Evolutionary conservation across 2,888 invertebrate genomes (phyloP), one percentile per base, ranked within the genome.

Genomic region (Eupithecia inturbata): DNA sequence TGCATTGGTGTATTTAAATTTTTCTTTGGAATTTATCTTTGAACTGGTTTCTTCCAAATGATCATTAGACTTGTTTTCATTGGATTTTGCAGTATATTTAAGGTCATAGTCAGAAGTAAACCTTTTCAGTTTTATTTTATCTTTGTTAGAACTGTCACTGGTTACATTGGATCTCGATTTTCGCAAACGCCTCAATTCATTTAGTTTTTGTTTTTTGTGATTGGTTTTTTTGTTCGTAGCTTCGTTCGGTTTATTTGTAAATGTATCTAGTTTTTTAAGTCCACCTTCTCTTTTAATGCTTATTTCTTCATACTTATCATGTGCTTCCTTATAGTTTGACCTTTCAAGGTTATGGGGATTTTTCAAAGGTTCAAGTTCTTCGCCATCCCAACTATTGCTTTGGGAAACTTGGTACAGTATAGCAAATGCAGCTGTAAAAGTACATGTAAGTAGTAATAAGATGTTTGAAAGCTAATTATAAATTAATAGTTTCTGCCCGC

Each of bases 391-490:
- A n/a, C 45, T n/a, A 33, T 68, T 36, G 26, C 53, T 57, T 39
- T 68, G 68, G 31, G 26, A 39, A 57, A 64, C 63, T 31, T 64
- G 63, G 12, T 64, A n/a, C 19, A 64, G 10, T 22, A 64, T n/a
- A n/a, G n/a, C 31, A 22, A 64, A 33, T n/a, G 36, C 57, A 22
- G 26, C 63, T 64, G 63, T n/a, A 64, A 36, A 64, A 33, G 36
- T 5, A 68, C n/a, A 22, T 53, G 10, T n/a, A 49, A 45, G 45
- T 45, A 45, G 19, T 45, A 6, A 5, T 16, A 19, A 41, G 16
- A 41, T 19, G 41, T 4, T 19, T 41, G 19, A 19, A 5, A 5
- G 41, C 4, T 41, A 3, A 41, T 41, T 41, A 41, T 19, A 41
- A 41, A 19, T 41, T n/a, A n/a, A n/a, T n/a, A n/a, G n/a, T n/a